These are phyloP conservation scores for Drosophila parabipectinata DNA, from an alignment of 1,140 invertebrate species.

Conservation along the genomic window DNA sequence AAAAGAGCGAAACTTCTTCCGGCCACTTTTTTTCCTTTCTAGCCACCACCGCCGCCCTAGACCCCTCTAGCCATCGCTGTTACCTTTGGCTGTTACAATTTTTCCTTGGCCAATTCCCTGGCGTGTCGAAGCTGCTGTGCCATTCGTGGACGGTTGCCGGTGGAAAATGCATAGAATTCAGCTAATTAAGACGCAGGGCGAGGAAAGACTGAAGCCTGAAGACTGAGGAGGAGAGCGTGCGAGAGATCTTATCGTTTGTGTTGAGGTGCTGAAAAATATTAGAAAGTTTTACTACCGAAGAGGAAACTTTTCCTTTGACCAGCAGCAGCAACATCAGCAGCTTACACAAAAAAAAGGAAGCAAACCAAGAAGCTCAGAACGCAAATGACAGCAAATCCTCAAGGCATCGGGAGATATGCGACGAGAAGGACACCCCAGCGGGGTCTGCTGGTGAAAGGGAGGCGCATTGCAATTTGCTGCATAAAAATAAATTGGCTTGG, in stretches of 20 bases:
- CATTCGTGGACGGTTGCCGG: not conserved
- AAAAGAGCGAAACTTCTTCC: slow-evolving; percentile 60
- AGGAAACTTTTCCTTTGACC: slow-evolving; percentile 74
- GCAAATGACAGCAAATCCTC: slow-evolving; percentile 78
- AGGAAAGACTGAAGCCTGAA: slow-evolving; percentile 21
- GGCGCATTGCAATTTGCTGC: slow-evolving; percentile 56
- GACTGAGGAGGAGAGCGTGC: slow-evolving; percentile 26
- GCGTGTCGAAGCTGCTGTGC: slow-evolving; percentile 10
- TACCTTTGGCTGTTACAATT: slow-evolving; percentile 35
- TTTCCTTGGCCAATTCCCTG: slow-evolving; percentile 44
- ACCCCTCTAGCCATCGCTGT: not conserved
- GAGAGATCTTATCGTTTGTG: slow-evolving; percentile 71
- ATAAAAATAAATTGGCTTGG: slow-evolving; percentile 70
- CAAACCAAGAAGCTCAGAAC: slow-evolving; percentile 25
- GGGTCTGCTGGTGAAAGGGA: slow-evolving; percentile 5
- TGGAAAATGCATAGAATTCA: slow-evolving; percentile 73
- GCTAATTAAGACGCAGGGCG: slow-evolving; percentile 69
- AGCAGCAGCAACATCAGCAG: slow-evolving; percentile 22
- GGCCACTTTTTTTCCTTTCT: slow-evolving; percentile 15
- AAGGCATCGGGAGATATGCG: slow-evolving; percentile 36
- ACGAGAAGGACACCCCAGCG: not conserved
- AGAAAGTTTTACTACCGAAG: slow-evolving; percentile 66
- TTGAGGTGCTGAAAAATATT: slow-evolving; percentile 79
- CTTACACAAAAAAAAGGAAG: not conserved
- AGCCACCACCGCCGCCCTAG: not conserved